Percentiles rank a stretch among this genome's conserved stretches.
Evolutionary conservation across 2,113 vertebrate genomes (phyloP).

Genomic region (Aptenodytes patagonicus): DNA sequence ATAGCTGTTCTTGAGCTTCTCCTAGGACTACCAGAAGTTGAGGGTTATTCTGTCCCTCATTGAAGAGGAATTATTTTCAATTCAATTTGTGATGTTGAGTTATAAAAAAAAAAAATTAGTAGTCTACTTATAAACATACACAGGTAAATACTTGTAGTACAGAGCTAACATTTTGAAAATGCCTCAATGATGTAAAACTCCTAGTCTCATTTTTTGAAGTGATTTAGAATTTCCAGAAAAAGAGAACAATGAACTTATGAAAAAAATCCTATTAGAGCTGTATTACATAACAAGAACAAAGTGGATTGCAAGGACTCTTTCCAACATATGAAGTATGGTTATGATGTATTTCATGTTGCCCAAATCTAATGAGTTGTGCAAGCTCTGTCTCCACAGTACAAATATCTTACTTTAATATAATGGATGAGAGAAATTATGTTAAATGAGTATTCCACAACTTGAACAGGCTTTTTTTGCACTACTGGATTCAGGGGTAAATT

Average conservation of each 20-base stretch:
- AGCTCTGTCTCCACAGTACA: neutral
- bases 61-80: neutral
- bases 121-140: neutral
- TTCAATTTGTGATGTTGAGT: neutral
- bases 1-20: neutral
- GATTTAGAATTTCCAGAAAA: neutral
- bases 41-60: neutral
- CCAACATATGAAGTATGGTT: neutral
- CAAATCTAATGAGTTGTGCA: neutral
- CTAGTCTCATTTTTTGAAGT: neutral
- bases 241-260: neutral
- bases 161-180: neutral
- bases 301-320: neutral
- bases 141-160: neutral
- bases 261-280: neutral
- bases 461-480: neutral
- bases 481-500: neutral
- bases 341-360: neutral
- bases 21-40: neutral
- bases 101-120: neutral
- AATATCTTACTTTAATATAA: neutral
- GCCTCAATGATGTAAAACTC: neutral
- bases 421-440: fast-evolving
- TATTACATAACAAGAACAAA: neutral
- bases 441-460: neutral